Conservation (phyloP, 2,797 vertebrate genomes). For the Tokudaia tokunoshimensis region DNA sequence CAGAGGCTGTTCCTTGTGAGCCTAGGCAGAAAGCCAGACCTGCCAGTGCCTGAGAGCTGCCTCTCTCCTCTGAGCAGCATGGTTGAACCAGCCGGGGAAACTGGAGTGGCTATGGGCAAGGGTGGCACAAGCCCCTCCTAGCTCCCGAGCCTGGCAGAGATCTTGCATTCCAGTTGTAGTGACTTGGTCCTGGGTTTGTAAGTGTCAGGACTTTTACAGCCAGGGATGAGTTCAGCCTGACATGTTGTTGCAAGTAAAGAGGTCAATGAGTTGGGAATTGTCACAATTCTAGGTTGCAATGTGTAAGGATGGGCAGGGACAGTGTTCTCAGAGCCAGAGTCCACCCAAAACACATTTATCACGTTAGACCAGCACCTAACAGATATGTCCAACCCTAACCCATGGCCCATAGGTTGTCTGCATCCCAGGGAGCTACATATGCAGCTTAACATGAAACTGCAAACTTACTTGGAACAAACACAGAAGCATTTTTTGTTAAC, state of each 20-base stretch:
- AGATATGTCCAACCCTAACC: background rate
- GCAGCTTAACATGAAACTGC: background rate
- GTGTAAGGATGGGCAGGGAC: background rate
- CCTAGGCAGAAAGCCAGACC: background rate
- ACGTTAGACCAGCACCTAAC: background rate
- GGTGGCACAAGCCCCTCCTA: background rate
- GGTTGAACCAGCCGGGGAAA: background rate
- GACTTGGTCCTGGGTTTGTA: background rate
- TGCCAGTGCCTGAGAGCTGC: background rate
- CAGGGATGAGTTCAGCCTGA: background rate
- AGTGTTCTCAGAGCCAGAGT: background rate
- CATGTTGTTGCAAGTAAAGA: background rate
- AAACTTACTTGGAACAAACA: background rate
- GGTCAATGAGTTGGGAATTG: background rate
- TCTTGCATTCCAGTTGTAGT: background rate
- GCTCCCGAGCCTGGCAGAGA: background rate
- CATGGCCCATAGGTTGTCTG: background rate
- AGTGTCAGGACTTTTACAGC: background rate
- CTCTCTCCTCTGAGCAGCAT: background rate
- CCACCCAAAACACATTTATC: background rate
- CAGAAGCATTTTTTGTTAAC: background rate
- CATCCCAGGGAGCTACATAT: background rate
- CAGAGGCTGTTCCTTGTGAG: background rate
- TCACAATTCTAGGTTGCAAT: background rate
- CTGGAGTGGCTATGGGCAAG: background rate